phyloP scores from a whole-genome alignment of 1,140 invertebrate species.

The Drosophila sproati region DNA sequence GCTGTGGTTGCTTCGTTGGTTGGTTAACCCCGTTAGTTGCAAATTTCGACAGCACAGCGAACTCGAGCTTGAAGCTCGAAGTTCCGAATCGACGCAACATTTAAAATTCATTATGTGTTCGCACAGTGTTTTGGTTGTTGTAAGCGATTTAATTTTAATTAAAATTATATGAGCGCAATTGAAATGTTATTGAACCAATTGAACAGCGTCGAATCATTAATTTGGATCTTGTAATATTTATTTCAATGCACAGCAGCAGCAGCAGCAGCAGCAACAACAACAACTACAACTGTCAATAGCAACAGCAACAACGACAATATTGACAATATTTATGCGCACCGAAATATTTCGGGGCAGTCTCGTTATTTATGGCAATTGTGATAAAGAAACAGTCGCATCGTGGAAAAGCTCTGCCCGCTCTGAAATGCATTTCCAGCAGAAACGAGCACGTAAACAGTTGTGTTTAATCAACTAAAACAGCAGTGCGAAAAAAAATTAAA shows the following conservation, averaged over 20 bases:
- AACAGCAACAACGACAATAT: constrained; percentile 20
- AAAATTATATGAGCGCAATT: constrained; percentile 81
- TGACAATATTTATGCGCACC: constrained; percentile 41
- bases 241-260: constrained; percentile 43
- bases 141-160: constrained; percentile 72
- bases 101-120: constrained; percentile 75
- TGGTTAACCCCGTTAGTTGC: constrained; percentile 68
- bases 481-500: constrained; percentile 17
- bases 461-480: constrained; percentile 75
- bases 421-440: constrained; percentile 61
- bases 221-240: constrained; percentile 78
- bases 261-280: constrained; percentile 20
- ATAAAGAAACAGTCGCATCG: constrained; percentile 54
- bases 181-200: constrained; percentile 80
- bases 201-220: constrained; percentile 68
- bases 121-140: constrained; percentile 41
- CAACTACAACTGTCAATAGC: background rate
- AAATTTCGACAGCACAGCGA: constrained; percentile 58
- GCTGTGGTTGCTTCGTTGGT: constrained; percentile 11
- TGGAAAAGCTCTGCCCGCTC: constrained; percentile 24
- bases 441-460: constrained; percentile 59
- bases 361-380: constrained; percentile 66
- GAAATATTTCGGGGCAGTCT: constrained; percentile 16
- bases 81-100: constrained; percentile 15
- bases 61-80: constrained; percentile 5